Conservation (phyloP, 2,888 invertebrate genomes). For the Apodemia duryi region DNA sequence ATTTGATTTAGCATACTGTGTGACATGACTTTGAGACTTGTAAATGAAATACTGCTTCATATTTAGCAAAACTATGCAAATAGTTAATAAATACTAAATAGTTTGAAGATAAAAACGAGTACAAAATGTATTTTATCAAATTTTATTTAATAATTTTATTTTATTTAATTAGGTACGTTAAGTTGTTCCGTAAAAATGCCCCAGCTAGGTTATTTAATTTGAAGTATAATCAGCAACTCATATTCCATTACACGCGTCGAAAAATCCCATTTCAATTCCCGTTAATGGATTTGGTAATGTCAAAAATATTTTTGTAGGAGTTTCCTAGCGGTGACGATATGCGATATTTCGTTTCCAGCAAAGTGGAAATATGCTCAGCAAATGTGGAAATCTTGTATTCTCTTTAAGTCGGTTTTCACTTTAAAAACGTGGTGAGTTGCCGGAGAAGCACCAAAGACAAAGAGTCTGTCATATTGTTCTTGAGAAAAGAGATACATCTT, state of each 20-base stretch:
- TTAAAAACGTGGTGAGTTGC: not conserved
- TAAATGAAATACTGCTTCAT: too few species aligned
- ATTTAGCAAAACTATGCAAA: too few species aligned
- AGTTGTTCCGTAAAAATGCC: not conserved
- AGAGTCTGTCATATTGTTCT: too few species aligned
- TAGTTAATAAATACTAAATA: too few species aligned
- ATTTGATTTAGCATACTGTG: too few species aligned
- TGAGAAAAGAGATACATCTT: too few species aligned
- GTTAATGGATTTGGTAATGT: constrained; percentile 1
- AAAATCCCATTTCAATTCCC: constrained; percentile 3
- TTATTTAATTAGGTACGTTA: not conserved
- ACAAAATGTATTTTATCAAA: too few species aligned
- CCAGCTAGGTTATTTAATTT: not conserved
- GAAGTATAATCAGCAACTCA: not conserved
- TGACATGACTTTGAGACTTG: too few species aligned
- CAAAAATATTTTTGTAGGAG: not conserved
- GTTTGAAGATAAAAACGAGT: too few species aligned
- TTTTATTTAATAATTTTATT: too few species aligned
- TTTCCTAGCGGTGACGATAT: not conserved
- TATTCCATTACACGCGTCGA: not conserved
- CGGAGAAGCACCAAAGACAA: not conserved
- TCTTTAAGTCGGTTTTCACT: not conserved
- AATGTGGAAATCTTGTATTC: not conserved
- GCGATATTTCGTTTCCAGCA: not conserved
- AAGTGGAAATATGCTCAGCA: not conserved